Evolutionary conservation across 2,113 vertebrate genomes (phyloP).

Genomic region (Pavo muticus): DNA sequence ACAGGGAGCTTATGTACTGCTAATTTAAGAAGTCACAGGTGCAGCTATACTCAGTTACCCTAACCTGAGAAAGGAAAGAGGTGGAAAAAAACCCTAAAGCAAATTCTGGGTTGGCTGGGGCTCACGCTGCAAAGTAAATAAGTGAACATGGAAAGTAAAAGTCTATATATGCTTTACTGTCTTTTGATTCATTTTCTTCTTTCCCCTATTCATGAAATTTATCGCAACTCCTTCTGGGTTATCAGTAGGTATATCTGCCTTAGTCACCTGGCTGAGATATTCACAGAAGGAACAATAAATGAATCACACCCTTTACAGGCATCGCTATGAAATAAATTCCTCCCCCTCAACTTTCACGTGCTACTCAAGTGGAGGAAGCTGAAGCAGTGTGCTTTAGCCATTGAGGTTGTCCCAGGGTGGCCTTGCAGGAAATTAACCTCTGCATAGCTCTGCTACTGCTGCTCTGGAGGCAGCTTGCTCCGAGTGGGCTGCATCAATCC

Average conservation of each 20-base stretch:
- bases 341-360: background rate
- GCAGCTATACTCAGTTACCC: background rate
- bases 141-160: background rate
- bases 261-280: background rate
- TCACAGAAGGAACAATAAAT: constrained; percentile 23
- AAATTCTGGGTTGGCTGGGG: background rate
- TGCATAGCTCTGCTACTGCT: background rate
- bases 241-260: constrained; percentile 20
- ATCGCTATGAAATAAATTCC: background rate
- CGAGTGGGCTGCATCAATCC: background rate
- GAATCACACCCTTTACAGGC: background rate
- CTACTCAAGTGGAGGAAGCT: background rate
- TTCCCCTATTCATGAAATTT: background rate
- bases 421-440: background rate
- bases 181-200: background rate
- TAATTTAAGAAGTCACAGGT: constrained; percentile 2
- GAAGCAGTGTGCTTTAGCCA: rapidly evolving
- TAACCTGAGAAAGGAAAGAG: background rate
- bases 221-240: background rate
- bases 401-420: rapidly evolving
- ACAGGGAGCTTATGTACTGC: background rate
- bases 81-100: background rate
- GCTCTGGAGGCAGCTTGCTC: rapidly evolving
- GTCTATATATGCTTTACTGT: background rate
- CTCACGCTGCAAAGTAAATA: background rate